Evolutionary conservation across 2,113 vertebrate genomes (phyloP), one percentile per base, ranked within the genome.

Genomic region (Equus quagga): DNA sequence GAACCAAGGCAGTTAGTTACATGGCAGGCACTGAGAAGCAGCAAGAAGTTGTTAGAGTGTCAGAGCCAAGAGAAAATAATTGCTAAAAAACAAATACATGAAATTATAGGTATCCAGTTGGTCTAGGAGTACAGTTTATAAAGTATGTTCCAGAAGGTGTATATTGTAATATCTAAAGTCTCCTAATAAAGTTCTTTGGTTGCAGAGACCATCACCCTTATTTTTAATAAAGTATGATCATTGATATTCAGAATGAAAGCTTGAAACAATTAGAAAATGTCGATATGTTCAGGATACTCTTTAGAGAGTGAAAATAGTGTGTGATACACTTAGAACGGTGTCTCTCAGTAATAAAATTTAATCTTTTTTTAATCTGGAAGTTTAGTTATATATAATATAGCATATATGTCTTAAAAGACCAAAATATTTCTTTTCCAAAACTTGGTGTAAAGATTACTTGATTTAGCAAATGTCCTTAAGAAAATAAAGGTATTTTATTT

Each of bases 221-320:
- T 3, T 69, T 81, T 13, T 75, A 79, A 44, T 8, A 26, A 24
- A 41, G 4, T 18, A 9, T 82, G n/a, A 23, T 65, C n/a, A 54
- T 36, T 85, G 72, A 78, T 83, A 62, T 23, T 76, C 67, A 46
- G 9, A 87, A 4, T 2, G 26, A 85, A 67, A 8, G 7, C 26
- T 87, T 75, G 26, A 81, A 96, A 87, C 49, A 41, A 41, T 81
- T 75, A 81, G 87, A 81, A 73, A 87, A 87, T 51, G 7, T 67
- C 60, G 36, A 12, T 67, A 28, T 26, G 64, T 93, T 56, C 44
- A 89, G 26, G 24, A 54, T 44, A 62, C 28, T 72, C 58, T 93
- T 93, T 79, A 78, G 86, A 93, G 70, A 89, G 15, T 93, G 36
- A 89, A 93, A 26, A 33, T 60, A n/a, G 69, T 51, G 11, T 96